Percentiles rank a stretch among this genome's conserved stretches.
Conservation (phyloP, 2,113 vertebrate species). For the Gobius niger region DNA sequence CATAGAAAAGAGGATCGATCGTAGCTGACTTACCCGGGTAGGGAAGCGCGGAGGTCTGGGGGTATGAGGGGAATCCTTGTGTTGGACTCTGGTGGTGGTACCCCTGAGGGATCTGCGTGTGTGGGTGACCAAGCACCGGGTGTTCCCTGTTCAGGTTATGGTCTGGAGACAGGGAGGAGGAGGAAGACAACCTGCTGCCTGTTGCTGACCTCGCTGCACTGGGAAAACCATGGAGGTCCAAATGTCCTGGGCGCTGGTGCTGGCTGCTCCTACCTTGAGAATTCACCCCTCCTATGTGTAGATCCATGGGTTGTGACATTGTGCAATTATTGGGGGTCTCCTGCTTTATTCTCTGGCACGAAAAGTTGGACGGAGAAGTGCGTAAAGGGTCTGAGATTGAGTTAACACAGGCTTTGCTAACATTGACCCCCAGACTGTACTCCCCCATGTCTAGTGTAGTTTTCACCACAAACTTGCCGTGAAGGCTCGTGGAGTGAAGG, state of each 20-base stretch:
- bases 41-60: constrained; percentile 78
- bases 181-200: constrained; percentile 80
- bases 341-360: constrained; percentile 90
- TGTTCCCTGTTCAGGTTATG: constrained; percentile 86
- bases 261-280: constrained; percentile 76
- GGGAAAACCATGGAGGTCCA: constrained; percentile 80
- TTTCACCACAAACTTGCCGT: constrained; percentile 91
- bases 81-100: constrained; percentile 77
- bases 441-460: constrained; percentile 85
- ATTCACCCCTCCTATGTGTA: constrained; percentile 64
- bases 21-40: constrained; percentile 88
- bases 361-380: constrained; percentile 61
- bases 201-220: constrained; percentile 77
- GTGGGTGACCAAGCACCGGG: constrained; percentile 74
- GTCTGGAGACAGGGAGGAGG: constrained; percentile 83
- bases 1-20: no score
- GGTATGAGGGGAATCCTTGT: constrained; percentile 82
- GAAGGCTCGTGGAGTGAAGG: constrained; percentile 82
- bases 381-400: constrained; percentile 29
- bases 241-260: constrained; percentile 73
- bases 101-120: constrained; percentile 80
- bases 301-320: constrained; percentile 77
- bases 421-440: constrained; percentile 80
- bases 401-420: constrained; percentile 77
- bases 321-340: constrained; percentile 83